Percentiles rank a stretch among this genome's conserved stretches.
Conservation (phyloP, 2,113 vertebrate genomes). For the Colinus virginianus region DNA sequence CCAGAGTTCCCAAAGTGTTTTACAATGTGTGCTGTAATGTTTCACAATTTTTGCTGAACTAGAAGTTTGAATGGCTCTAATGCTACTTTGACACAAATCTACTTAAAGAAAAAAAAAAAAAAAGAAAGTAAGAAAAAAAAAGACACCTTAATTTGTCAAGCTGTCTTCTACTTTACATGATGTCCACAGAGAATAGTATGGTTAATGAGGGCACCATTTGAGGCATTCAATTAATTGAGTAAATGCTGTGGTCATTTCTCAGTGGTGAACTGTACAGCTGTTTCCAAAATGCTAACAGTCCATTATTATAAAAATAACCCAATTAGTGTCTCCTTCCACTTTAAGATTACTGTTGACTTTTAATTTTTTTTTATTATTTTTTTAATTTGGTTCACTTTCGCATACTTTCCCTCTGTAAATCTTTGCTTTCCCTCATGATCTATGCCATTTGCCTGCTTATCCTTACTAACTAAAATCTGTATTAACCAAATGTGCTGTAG, state of each 20-base stretch:
- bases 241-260: neutral
- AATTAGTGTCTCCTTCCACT: neutral
- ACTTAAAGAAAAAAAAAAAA: no score
- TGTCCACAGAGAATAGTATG: neutral
- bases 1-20: neutral
- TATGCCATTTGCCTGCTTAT: conserved; percentile 19
- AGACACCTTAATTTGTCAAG: neutral
- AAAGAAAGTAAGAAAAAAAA: no score
- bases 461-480: neutral
- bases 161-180: neutral
- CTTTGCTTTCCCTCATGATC: conserved; percentile 25
- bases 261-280: neutral
- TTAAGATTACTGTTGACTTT: neutral
- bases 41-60: neutral
- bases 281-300: neutral
- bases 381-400: neutral
- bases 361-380: neutral
- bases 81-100: neutral
- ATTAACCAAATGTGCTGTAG: neutral
- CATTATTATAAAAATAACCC: neutral
- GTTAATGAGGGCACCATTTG: neutral
- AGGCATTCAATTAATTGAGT: neutral
- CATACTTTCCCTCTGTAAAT: neutral
- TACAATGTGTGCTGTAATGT: neutral
- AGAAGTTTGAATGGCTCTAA: neutral